Percentiles rank a stretch among this genome's conserved stretches.
Conservation (phyloP, 2,888 invertebrate species). For the Ormyrus pomaceus region DNA sequence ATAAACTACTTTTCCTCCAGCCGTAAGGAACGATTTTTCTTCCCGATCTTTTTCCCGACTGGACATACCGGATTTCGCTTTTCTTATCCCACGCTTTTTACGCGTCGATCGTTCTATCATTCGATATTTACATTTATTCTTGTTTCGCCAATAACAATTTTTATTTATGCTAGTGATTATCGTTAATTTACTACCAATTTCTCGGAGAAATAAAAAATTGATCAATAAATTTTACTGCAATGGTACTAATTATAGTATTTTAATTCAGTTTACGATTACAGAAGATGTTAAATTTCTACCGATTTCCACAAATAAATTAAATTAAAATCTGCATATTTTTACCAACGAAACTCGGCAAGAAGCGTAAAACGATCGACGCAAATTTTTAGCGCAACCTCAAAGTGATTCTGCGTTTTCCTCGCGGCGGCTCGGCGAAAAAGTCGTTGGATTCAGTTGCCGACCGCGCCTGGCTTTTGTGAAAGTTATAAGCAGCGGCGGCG, state of each 20-base stretch:
- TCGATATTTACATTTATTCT: no score
- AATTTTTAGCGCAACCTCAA: not conserved
- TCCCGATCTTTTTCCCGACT: not conserved
- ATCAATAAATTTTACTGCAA: no score
- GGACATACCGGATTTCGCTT: slow-evolving; percentile 44
- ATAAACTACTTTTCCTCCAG: slow-evolving; percentile 17
- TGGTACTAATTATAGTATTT: no score
- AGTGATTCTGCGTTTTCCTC: slow-evolving; percentile 29
- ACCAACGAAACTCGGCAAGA: not conserved
- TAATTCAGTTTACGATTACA: no score
- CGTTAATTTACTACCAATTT: no score
- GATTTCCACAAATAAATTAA: no score
- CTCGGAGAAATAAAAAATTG: no score
- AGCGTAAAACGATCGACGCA: not conserved
- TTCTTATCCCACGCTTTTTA: slow-evolving; percentile 39
- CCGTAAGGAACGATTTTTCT: not conserved
- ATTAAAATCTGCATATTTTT: no score
- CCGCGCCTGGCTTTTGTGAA: slow-evolving; percentile 44
- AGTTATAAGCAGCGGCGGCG: slow-evolving; percentile 13
- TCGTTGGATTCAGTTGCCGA: slow-evolving; percentile 16
- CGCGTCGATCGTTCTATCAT: no score
- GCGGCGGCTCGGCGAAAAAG: not conserved
- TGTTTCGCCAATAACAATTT: no score
- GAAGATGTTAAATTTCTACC: no score
- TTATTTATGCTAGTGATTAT: no score